Evolutionary conservation across 2,797 vertebrate species (phyloP).

Genomic region (Muraenolepis orangiensis): DNA sequence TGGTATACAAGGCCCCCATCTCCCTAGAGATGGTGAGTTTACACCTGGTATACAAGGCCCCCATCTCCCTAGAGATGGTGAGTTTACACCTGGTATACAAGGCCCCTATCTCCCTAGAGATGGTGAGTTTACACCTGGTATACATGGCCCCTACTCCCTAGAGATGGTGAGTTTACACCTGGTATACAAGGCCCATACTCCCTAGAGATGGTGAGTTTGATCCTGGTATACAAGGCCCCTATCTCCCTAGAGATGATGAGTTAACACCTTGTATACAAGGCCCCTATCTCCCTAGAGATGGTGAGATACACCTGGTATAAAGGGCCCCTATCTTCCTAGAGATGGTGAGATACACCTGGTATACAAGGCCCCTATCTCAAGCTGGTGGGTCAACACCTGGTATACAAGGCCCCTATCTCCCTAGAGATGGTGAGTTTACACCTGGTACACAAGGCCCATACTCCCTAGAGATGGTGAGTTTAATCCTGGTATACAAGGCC

Average conservation of each 20-base stretch:
- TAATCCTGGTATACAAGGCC: too few species aligned
- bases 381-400: too few species aligned
- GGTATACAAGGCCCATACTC: not conserved
- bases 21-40: conserved; percentile 83
- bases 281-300: too few species aligned
- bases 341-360: too few species aligned
- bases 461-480: too few species aligned
- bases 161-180: not conserved
- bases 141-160: not conserved
- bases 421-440: too few species aligned
- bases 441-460: too few species aligned
- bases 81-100: not conserved
- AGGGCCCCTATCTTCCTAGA: too few species aligned
- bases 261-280: not conserved
- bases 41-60: not conserved
- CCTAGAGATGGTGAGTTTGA: not conserved
- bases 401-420: too few species aligned
- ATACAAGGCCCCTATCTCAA: too few species aligned
- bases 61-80: not conserved
- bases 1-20: conserved; percentile 75
- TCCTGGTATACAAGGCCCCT: not conserved
- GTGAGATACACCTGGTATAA: too few species aligned
- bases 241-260: not conserved
- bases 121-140: not conserved
- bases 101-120: not conserved